Evolutionary conservation across 2,888 invertebrate species (phyloP), one percentile per base, ranked within the genome.

Genomic region (Helleia helle): DNA sequence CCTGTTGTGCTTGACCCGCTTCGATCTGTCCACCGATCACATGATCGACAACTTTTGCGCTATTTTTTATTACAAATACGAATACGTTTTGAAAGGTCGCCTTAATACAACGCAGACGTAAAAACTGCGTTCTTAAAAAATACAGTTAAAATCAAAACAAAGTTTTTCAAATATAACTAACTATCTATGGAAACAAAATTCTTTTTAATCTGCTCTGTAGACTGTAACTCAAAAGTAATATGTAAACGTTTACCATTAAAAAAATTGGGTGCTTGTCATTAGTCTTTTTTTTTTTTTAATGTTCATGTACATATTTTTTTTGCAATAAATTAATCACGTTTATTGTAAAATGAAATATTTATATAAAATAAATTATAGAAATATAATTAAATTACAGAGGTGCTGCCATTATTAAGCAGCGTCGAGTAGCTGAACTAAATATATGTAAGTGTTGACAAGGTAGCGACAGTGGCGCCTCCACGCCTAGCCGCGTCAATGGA

Each of bases 1-100:
- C 83, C 83, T 81, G 83, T 83, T 83, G 83, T 79, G 81, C 81
- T 81, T 83, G 83, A 83, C 83, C 83, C 77, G 72, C 64, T 83
- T 79, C 72, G 73, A 83, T 79, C 72, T 71, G 75, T 69, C 73
- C 62, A 62, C 59, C 65, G 76, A 74, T 75, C 77, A 79, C 71
- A 72, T 80, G 81, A 81, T 77, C 71, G 77, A 73, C 71, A 64
- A 59, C 62, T 74, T 71, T 66, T 40, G 30, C 65, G 63, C 68
- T 73, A 65, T 65, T 70, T 68, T 71, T 71, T 68, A 59, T 58
- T 50, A 43, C 45, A 47, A 41, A 49, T 52, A 59, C 44, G 49
- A 52, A 34, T 29, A 31, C 17, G n/a, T 26, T 40, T 31, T 15
- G 40, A 31, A 31, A 40, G 40, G 40, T 17, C 40, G 31, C 9